Evolutionary conservation across 2,797 vertebrate species (phyloP).

Genomic region (Cossypha caffra): DNA sequence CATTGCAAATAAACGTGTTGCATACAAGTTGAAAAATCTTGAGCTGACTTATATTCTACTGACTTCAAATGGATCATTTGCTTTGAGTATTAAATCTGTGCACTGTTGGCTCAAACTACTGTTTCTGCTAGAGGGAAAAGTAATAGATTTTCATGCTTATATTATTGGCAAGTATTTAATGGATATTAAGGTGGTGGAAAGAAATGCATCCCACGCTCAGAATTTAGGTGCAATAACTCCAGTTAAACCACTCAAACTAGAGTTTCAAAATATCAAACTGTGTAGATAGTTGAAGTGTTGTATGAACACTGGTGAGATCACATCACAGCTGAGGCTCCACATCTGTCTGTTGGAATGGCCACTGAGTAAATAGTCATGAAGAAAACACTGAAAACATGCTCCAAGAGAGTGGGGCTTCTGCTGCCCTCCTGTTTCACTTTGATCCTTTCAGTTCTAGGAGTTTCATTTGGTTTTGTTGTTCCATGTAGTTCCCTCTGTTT

Average conservation of each 20-base stretch:
- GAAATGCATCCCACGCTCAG: neutral
- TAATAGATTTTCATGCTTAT: neutral
- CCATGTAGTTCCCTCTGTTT: neutral
- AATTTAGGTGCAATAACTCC: neutral
- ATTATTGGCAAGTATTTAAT: neutral
- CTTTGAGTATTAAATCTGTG: neutral
- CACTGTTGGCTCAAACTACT: neutral
- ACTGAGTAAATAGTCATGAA: neutral
- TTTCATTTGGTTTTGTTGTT: neutral
- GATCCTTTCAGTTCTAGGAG: neutral
- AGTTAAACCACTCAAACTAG: neutral
- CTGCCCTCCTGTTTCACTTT: neutral
- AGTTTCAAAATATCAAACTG: neutral
- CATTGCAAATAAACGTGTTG: neutral
- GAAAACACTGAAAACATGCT: neutral
- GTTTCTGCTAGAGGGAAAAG: neutral
- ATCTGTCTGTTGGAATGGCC: neutral
- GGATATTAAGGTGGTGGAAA: neutral
- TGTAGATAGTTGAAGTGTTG: neutral
- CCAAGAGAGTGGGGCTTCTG: neutral
- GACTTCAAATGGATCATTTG: neutral
- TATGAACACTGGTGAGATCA: neutral
- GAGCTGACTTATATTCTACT: neutral
- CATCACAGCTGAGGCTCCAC: neutral
- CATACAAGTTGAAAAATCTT: neutral